These are phyloP conservation scores for Camponotus fellah DNA, from an alignment of 2,888 invertebrate genomes.

Conservation along the genomic window DNA sequence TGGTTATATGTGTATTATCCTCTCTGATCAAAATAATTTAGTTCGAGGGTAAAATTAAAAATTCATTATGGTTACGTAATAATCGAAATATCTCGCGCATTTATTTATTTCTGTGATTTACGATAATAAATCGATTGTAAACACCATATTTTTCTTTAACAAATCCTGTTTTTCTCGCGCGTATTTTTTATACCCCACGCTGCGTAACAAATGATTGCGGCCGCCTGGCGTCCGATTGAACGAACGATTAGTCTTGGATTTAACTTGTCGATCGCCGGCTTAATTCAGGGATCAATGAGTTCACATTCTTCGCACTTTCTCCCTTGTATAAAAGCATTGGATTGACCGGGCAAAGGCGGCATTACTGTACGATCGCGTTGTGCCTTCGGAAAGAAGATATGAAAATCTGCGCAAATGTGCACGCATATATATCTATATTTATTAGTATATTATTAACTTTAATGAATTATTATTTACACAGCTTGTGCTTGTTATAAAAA, in stretches of 20 bases:
- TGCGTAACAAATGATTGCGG: slow-evolving; percentile 51
- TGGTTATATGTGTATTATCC: background rate
- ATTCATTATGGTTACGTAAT: background rate
- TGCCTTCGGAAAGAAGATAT: background rate
- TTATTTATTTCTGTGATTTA: background rate
- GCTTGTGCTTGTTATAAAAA: background rate
- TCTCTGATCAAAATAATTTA: background rate
- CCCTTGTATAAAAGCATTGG: slow-evolving; percentile 39
- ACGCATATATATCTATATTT: background rate
- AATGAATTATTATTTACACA: background rate
- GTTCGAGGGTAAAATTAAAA: background rate
- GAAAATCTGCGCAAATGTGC: background rate
- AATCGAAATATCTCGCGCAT: background rate
- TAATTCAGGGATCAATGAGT: slow-evolving; percentile 75
- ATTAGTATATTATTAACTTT: slow-evolving; percentile 2
- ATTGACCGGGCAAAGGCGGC: background rate
- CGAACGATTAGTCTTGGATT: slow-evolving; percentile 68
- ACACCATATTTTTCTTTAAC: slow-evolving; percentile 3
- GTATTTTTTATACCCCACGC: slow-evolving; percentile 45
- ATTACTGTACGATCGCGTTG: slow-evolving; percentile 13
- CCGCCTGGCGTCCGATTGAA: slow-evolving; percentile 51
- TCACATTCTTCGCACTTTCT: slow-evolving; percentile 39
- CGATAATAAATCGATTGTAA: background rate
- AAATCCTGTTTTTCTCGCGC: slow-evolving; percentile 64
- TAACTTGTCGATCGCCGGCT: slow-evolving; percentile 73